These are phyloP conservation scores for Drosophila persimilis DNA, from an alignment of 1,140 invertebrate genomes.

Conservation along the genomic window DNA sequence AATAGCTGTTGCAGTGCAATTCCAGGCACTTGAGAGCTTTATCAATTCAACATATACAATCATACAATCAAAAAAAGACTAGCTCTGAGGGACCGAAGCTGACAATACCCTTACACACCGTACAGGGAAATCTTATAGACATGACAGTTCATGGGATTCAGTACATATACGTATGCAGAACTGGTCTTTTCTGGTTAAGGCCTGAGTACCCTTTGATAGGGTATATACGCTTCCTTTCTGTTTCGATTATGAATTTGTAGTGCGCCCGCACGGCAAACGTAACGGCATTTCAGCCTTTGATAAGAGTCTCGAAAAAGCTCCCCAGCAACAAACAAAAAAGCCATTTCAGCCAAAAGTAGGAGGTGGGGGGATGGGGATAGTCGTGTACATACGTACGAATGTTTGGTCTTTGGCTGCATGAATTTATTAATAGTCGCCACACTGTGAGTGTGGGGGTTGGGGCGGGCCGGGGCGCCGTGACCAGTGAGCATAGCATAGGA, in stretches of 20 bases:
- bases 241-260: slow-evolving; percentile 35
- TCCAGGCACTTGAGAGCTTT: slow-evolving; percentile 36
- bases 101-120: too few relatives aligned
- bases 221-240: slow-evolving; percentile 2
- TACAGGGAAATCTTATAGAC: too few relatives aligned
- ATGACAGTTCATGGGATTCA: too few relatives aligned
- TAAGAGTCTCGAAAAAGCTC: slow-evolving; percentile 51
- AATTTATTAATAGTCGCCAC: slow-evolving; percentile 50
- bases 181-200: too few relatives aligned
- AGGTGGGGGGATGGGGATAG: slow-evolving; percentile 25
- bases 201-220: too few relatives aligned
- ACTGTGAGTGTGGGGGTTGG: background rate
- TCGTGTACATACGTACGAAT: background rate
- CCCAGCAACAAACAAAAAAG: slow-evolving; percentile 5
- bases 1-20: slow-evolving; percentile 15
- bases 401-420: slow-evolving; percentile 27
- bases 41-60: background rate
- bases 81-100: too few relatives aligned
- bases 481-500: background rate
- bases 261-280: too few relatives aligned
- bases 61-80: too few relatives aligned
- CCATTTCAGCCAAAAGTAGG: slow-evolving; percentile 21
- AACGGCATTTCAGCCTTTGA: slow-evolving; percentile 27
- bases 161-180: too few relatives aligned
- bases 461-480: background rate